Base-by-base conservation (phyloP, 1,140 invertebrate species). In the Tetranychus urticae region DNA sequence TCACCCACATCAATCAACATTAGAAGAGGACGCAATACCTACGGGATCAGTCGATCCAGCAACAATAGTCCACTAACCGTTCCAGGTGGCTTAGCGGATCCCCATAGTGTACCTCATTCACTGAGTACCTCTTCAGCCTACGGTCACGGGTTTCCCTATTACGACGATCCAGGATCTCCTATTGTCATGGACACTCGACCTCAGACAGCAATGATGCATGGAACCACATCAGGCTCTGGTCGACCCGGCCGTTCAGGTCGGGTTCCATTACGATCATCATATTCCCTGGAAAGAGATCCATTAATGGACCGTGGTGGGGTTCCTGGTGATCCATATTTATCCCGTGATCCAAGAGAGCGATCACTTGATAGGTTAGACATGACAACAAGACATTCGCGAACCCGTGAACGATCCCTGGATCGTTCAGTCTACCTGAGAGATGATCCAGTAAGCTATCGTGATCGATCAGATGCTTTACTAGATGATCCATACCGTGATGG, bases 111-210 rank as follows among this genome's bases (percentile, higher is more conserved):
- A 23, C 23, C 23, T 23, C 23, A 23, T 23, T 47, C 46, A n/a
- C 46, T 47, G 10, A 47, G 46, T n/a, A 47, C 46, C 10, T 12
- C 10, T n/a, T 12, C 10, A 10, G 63, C 61, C n/a, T 61, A 65
- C 61, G 64, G 64, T 14, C 61, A 65, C 58, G 61, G 58, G 23
- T 45, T 36, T 36, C 63, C 65, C 55, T 79, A 83, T 70, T 79
- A 80, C 73, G 82, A 85, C 69, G 81, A 83, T 66, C 76, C 81
- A 64, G 80, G 75, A 62, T 83, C 82, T 73, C 82, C 82, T 62
- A 72, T 76, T 65, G 78, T 79, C 61, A 47, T 47, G 46, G 76
- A 81, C 63, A 78, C 76, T 67, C 78, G 77, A 45, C 78, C 59
- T 34, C 50, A 57, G 3, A 55, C 62, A 6, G 58, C 56, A 7